Evolutionary conservation across 2,797 vertebrate genomes (phyloP), one percentile per base, ranked within the genome.

Genomic region (Gadopsis marmoratus): DNA sequence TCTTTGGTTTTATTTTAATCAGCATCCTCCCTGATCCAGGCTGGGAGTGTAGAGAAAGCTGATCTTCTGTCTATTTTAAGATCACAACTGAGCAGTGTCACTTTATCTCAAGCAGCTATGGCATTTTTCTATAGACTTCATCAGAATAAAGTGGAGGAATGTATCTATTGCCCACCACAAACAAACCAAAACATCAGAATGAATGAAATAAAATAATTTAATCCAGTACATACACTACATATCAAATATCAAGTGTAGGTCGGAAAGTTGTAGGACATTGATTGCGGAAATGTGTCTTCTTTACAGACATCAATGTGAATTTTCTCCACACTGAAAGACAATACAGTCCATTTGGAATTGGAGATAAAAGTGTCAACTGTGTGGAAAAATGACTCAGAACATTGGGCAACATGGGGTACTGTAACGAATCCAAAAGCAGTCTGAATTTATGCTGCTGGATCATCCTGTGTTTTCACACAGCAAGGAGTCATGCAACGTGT

Each of bases 381-480:
- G 62, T 48, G 54, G 47, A 79, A 64, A 61, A 71, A 75, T 85
- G 73, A 79, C 47, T 84, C 60, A 72, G 37, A 61, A n/a, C 54
- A 76, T 56, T 78, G 62, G 31, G 19, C 45, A 55, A 72, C 67
- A 55, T 45, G 59, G 29, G 45, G n/a, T 17, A 31, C 66, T 69
- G 74, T 63, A 60, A 56, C 26, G 33, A 71, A 63, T 61, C 55
- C 23, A 53, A 67, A 67, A 62, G n/a, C 29, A 41, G 50, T 29
- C 17, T 74, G 67, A 64, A 65, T 53, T 48, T 29, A 47, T 7
- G 5, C 48, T 45, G 51, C 14, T 29, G 33, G 51, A 69, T 61
- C 21, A 26, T 16, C 31, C 66, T 78, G 50, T 21, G 51, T 47
- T 65, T 68, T 72, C 43, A 39, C 35, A 53, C 58, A 56, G 37